Evolutionary conservation across 1,140 invertebrate species (phyloP).

Genomic region (Macrobrachium nipponense): DNA sequence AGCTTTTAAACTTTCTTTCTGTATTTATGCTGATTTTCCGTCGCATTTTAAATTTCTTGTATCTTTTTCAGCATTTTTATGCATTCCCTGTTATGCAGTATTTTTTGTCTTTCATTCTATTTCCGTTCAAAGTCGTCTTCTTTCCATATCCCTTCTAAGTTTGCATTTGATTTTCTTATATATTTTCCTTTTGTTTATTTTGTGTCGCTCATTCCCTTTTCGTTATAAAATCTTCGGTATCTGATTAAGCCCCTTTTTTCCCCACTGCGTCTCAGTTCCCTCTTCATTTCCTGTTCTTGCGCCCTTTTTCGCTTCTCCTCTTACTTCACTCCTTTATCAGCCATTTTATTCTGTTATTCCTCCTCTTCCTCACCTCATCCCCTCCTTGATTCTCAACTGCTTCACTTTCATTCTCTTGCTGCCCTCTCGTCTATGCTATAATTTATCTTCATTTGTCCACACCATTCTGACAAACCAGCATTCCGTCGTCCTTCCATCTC

Average conservation of each 20-base stretch:
- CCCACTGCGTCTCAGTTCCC: not conserved
- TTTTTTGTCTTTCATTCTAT: constrained; percentile 1
- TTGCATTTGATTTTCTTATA: not conserved
- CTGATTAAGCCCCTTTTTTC: not conserved
- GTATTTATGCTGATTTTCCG: not conserved
- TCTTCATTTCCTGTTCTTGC: not conserved
- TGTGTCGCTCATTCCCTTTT: too few species aligned
- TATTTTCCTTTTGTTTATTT: too few species aligned
- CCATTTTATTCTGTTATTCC: constrained; percentile 1
- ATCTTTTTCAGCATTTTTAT: too few species aligned
- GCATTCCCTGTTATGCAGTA: not conserved
- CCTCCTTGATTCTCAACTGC: not conserved
- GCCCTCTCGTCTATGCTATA: too few species aligned
- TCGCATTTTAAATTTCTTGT: too few species aligned
- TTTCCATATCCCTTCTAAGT: not conserved
- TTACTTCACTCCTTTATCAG: not conserved
- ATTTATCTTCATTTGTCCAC: not conserved
- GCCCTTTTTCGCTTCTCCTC: not conserved
- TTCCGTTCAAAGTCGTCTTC: not conserved
- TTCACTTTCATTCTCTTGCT: not conserved
- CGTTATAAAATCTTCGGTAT: too few species aligned
- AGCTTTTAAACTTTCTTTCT: not conserved
- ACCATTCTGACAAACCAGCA: not conserved
- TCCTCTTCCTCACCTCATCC: not conserved
- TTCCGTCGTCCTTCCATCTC: too few species aligned